Base-by-base conservation (phyloP, 2,113 vertebrate genomes). In the Coreoperca whiteheadi region DNA sequence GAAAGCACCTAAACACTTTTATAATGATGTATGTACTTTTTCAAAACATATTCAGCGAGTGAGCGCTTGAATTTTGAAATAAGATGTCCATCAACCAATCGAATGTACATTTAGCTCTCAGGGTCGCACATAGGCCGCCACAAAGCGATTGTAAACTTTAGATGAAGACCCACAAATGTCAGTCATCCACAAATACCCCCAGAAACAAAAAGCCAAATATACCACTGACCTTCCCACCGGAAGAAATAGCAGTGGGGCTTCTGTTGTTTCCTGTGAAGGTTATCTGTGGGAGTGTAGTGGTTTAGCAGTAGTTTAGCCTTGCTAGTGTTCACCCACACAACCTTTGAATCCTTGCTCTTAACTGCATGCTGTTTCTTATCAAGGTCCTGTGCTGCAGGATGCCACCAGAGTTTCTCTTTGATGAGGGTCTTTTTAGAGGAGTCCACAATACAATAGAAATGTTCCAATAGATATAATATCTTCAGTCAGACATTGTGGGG, bases 231-330 rank as follows among this genome's bases (percentile, higher is more conserved):
- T 82, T 88, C 79, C 75, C 6, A 50, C 14, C 32, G 4, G 30
- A 10, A 63, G 15, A 77, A 34, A 51, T 48, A 68, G 54, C 53
- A 23, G 61, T 4, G 21, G 69, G 76, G 60, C 54, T 21, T 67
- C 57, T 57, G 37, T 68, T 57, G 68, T 75, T 79, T 25, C 54
- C 14, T 9, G 39, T 67, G 79, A 91, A 85, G 87, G 83, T 88
- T 74, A n/a, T 15, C 74, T 20, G 4, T 65, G 39, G 83, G 48
- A 28, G 75, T 6, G 3, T n/a, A n/a, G n/a, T n/a, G n/a, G n/a
- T n/a, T n/a, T n/a, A n/a, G 56, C 67, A 53, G 74, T 25, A 54
- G 50, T 41, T 84, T 32, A 53, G 81, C 74, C 46, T 65, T 63
- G 68, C 56, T 23, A 18, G 21, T 67, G 67, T 81, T 78, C 75